Percentiles rank a stretch among this genome's conserved stretches.
phyloP scores from a whole-genome alignment of 2,797 vertebrate genomes.

The Taeniopygia guttata region DNA sequence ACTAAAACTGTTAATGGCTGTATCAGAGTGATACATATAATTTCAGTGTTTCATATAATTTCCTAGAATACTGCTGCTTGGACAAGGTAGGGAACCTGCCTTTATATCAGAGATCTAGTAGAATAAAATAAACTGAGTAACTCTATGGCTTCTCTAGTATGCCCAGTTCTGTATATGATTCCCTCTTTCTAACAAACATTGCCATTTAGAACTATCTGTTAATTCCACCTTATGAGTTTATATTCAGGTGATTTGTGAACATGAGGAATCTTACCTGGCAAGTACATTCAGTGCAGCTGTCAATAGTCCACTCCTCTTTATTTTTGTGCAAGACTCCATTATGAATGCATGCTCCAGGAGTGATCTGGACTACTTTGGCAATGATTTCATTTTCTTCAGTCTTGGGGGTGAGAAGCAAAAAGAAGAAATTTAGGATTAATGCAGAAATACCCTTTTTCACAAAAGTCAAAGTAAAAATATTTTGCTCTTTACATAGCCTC shows the following conservation, averaged over 20 bases:
- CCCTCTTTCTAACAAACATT: background rate
- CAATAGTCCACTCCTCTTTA: conserved; percentile 92
- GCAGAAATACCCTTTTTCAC: background rate
- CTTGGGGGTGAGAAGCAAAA: conserved; percentile 62
- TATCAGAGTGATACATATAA: background rate
- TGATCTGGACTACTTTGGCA: conserved; percentile 74
- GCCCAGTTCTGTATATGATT: background rate
- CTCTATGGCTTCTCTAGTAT: background rate
- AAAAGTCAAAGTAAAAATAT: background rate
- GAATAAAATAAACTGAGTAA: background rate
- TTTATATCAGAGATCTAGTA: background rate
- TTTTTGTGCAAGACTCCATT: conserved; percentile 87
- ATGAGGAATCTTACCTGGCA: conserved; percentile 84
- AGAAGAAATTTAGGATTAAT: background rate
- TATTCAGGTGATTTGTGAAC: background rate
- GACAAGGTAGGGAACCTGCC: background rate
- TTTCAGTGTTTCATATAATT: background rate
- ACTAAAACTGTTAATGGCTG: background rate
- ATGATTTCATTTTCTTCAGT: conserved; percentile 79
- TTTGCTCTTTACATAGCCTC: background rate
- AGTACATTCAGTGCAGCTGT: conserved; percentile 95
- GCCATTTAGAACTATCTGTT: background rate
- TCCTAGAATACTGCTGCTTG: background rate
- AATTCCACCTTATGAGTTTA: background rate
- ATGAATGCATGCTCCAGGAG: conserved; percentile 85